Evolutionary conservation across 2,797 vertebrate species (phyloP).

Genomic region (Oceanodroma leucorhoa): DNA sequence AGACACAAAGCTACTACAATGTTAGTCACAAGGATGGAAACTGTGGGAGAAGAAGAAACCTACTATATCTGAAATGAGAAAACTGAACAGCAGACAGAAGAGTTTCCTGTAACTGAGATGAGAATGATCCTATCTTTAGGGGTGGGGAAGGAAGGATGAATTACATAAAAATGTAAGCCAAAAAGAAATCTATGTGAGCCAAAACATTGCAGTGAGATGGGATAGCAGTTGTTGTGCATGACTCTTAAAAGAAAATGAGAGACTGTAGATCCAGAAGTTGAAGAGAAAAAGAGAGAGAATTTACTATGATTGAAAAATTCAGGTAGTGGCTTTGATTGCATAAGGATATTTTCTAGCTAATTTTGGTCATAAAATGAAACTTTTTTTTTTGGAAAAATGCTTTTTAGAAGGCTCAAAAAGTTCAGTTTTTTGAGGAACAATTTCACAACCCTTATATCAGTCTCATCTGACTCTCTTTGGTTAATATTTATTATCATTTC

Average conservation of each 20-base stretch:
- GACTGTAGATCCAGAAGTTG: not conserved
- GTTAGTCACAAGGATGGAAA: not conserved
- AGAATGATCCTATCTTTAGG: not conserved
- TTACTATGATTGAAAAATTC: not conserved
- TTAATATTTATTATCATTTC: not conserved
- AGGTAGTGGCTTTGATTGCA: not conserved
- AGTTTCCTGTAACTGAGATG: not conserved
- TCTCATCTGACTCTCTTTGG: not conserved
- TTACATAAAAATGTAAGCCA: not conserved
- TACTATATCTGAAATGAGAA: not conserved
- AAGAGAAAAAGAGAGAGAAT: not conserved
- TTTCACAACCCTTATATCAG: not conserved
- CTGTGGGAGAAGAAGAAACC: not conserved
- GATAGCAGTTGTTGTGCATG: not conserved
- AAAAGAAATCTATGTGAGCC: not conserved
- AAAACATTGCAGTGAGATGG: not conserved
- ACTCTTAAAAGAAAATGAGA: not conserved
- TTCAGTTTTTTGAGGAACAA: not conserved
- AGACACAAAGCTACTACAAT: not conserved
- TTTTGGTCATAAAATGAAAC: not conserved
- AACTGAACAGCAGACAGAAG: not conserved
- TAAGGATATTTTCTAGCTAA: not conserved
- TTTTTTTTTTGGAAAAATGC: rapidly evolving
- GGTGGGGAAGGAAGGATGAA: not conserved
- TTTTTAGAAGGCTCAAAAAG: not conserved